Evolutionary conservation across 2,797 vertebrate species (phyloP).

Genomic region (Esox lucius): DNA sequence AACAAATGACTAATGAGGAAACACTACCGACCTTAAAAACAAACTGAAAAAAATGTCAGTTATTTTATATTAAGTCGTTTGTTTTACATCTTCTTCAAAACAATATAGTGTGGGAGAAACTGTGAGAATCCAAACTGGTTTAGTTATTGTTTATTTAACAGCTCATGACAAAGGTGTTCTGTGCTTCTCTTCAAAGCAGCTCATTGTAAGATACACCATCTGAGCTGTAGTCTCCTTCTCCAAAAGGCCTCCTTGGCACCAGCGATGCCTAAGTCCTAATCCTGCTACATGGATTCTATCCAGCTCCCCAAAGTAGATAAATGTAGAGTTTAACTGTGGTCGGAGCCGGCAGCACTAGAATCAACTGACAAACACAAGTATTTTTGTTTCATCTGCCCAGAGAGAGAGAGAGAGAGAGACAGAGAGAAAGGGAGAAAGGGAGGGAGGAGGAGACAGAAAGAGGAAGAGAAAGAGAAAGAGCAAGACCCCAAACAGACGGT

Average conservation of each 20-base stretch:
- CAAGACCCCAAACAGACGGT: neutral
- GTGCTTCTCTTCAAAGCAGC: too few relatives aligned
- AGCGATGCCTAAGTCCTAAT: neutral
- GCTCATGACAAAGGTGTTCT: neutral
- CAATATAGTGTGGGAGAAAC: neutral
- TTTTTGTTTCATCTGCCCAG: conserved; percentile 8
- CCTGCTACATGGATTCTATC: neutral
- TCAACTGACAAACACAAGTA: neutral
- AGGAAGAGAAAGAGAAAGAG: neutral
- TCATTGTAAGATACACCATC: too few relatives aligned
- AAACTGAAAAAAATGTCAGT: neutral
- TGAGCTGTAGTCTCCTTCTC: neutral
- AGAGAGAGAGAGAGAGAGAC: neutral
- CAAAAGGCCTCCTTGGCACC: neutral
- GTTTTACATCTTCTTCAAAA: neutral
- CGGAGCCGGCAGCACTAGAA: neutral
- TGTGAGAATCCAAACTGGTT: neutral
- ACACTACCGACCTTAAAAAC: neutral
- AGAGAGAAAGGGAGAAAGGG: too few relatives aligned
- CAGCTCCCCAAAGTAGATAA: conserved; percentile 1
- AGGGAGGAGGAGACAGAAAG: too few relatives aligned
- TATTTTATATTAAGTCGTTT: neutral
- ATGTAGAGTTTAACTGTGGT: conserved; percentile 1
- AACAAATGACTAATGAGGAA: neutral
- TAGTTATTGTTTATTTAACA: neutral